Conservation (phyloP, 2,797 vertebrate species). For the Tympanoctomys barrerae region DNA sequence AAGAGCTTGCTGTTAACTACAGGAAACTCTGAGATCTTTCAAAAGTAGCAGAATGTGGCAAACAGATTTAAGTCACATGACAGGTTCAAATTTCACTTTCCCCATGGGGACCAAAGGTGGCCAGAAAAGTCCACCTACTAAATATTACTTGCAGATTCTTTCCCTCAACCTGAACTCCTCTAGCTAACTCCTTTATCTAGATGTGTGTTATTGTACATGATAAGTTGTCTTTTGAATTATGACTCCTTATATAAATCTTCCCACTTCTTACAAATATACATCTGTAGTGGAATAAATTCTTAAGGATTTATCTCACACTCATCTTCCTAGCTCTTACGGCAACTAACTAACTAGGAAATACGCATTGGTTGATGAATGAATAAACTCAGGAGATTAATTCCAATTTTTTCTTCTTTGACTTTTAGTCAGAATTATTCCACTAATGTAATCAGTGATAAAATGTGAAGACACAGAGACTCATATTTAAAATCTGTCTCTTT, state of each 20-base stretch:
- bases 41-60: background rate
- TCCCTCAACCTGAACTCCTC: background rate
- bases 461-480: background rate
- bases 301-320: constrained; percentile 3
- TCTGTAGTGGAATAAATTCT: background rate
- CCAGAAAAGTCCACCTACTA: background rate
- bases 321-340: background rate
- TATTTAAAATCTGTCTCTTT: background rate
- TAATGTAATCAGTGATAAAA: background rate
- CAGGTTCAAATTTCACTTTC: background rate
- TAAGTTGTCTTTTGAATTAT: background rate
- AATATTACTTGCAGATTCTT: background rate
- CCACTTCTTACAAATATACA: constrained; percentile 42
- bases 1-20: background rate
- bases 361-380: background rate
- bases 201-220: background rate
- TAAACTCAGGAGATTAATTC: background rate
- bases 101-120: background rate
- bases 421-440: constrained; percentile 6
- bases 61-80: background rate
- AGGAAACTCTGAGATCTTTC: background rate
- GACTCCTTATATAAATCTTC: background rate
- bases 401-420: background rate
- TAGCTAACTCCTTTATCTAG: background rate
- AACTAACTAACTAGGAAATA: background rate